Conservation (phyloP, 2,113 vertebrate genomes). For the Australoheros scitulus region DNA sequence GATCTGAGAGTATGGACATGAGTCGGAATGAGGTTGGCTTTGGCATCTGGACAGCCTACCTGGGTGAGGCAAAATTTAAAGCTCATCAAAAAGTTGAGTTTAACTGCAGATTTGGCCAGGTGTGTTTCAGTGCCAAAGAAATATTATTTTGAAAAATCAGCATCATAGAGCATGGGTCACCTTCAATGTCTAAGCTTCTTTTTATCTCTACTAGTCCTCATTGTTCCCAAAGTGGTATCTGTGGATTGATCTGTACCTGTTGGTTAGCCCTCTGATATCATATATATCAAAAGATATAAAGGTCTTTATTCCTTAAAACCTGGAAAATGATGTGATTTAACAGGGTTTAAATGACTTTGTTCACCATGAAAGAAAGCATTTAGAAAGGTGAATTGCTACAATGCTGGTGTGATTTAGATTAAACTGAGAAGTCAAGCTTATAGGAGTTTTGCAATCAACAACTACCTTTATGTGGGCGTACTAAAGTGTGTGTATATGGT, state of each 20-base stretch:
- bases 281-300: background rate
- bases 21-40: slow-evolving; percentile 29
- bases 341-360: background rate
- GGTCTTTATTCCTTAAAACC: background rate
- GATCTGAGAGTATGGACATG: slow-evolving; percentile 55
- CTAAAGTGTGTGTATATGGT: background rate
- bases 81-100: slow-evolving; percentile 66
- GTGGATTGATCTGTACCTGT: background rate
- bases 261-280: background rate
- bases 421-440: background rate
- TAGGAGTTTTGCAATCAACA: background rate
- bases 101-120: slow-evolving; percentile 43
- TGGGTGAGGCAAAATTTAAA: slow-evolving; percentile 60
- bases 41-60: slow-evolving; percentile 57
- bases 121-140: slow-evolving; percentile 29
- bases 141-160: slow-evolving; percentile 35
- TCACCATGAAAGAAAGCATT: background rate
- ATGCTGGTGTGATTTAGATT: background rate
- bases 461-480: background rate
- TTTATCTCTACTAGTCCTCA: background rate
- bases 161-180: slow-evolving; percentile 1
- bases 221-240: background rate
- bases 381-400: background rate
- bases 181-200: slow-evolving; percentile 8
- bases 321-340: background rate